These are phyloP conservation scores for Pristis pectinata DNA, from an alignment of 2,797 vertebrate species.

Conservation along the genomic window DNA sequence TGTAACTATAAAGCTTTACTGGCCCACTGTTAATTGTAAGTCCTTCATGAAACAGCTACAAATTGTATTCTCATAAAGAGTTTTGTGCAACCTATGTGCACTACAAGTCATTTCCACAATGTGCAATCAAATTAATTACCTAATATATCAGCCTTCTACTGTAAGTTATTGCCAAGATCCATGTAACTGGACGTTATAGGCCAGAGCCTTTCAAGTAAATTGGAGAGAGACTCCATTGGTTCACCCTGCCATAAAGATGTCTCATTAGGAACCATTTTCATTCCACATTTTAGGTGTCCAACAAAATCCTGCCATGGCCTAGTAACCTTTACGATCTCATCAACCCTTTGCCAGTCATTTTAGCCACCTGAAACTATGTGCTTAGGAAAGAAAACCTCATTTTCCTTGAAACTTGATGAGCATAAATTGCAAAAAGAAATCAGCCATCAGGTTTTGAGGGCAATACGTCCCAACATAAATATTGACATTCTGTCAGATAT, in stretches of 20 bases:
- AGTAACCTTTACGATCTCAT: background rate
- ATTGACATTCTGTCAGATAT: constrained; percentile 51
- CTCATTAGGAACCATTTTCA: background rate
- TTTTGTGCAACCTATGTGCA: background rate
- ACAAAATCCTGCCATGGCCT: background rate
- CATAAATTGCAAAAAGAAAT: constrained; percentile 48
- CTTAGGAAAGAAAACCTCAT: constrained; percentile 39
- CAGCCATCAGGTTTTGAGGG: constrained; percentile 45
- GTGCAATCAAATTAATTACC: background rate
- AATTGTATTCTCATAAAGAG: background rate
- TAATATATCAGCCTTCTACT: background rate
- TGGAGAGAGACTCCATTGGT: background rate
- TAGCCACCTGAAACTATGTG: constrained; percentile 39
- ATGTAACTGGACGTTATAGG: background rate
- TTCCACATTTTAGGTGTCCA: background rate
- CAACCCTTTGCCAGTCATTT: constrained; percentile 42
- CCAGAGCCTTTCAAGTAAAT: background rate
- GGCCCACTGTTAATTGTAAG: background rate
- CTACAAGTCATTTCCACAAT: background rate
- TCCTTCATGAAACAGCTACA: background rate
- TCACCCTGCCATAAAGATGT: background rate
- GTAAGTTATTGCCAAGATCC: background rate
- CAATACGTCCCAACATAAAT: constrained; percentile 43
- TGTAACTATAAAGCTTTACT: constrained; percentile 29
- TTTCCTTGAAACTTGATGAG: constrained; percentile 44